Evolutionary conservation across 2,888 invertebrate species (phyloP), one percentile per base, ranked within the genome.

Genomic region (Chrysodeixis includens): DNA sequence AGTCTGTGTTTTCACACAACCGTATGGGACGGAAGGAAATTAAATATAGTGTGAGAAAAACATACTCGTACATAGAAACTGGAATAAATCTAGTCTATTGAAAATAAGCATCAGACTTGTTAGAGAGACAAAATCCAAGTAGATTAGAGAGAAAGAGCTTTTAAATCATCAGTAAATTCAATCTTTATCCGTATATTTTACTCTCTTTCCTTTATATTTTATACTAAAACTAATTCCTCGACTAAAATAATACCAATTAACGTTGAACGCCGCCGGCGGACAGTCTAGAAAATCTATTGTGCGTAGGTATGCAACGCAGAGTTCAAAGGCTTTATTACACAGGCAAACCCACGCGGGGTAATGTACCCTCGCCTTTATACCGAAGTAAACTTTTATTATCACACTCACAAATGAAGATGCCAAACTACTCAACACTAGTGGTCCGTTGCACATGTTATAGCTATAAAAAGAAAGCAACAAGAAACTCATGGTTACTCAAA

Each of bases 171-270:
- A 4, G 26, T 26, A 26, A 26, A 6, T 26, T 26, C 3, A 26
- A 6, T 26, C 26, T 26, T 4, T 6, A 26, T 6, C 26, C 26
- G 2, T 4, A 26, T 26, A 26, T 26, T 4, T 4, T n/a, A n/a
- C n/a, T n/a, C n/a, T n/a, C n/a, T n/a, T n/a, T n/a, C n/a, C 26
- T 4, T 26, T 26, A 26, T 26, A n/a, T 26, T 26, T 26, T 26
- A 26, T 26, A 26, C 26, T 26, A 26, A 40, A 40, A n/a, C n/a
- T 1, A n/a, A 40, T 0, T 6, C 0, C n/a, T 40, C 40, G 6
- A n/a, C n/a, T 40, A 40, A 40, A 40, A 40, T n/a, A 40, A 40
- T 40, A 40, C 40, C 40, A 40, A 40, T 40, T 40, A 40, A 40
- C 40, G 40, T 40, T 40, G 6, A 40, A 40, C 14, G 14, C 35